Evolutionary conservation across 2,797 vertebrate genomes (phyloP), one percentile per base, ranked within the genome.

Genomic region (Tinamus major): DNA sequence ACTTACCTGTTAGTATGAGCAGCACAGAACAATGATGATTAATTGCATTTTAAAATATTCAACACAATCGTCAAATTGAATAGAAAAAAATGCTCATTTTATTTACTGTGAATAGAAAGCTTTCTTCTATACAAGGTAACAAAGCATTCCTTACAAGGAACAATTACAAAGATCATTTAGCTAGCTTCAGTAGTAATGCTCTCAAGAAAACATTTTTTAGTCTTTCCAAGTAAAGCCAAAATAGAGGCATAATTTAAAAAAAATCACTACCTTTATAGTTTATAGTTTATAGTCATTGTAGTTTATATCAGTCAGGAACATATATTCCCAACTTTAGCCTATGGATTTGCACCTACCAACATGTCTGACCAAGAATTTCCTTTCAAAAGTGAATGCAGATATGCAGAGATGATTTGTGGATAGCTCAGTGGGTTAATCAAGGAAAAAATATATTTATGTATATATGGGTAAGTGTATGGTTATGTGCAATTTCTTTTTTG

Each of bases 81-180:
- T 48, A 14, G 1, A 23, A 35, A 63, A 51, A 81, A 78, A 29
- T 3, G 9, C 0, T 53, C 1, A 33, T 70, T 67, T 65, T 69
- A 55, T 19, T 69, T 29, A 23, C 15, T 7, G 16, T 79, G 4
- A 39, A 13, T 41, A 61, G n/a, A 87, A 65, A 0, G 0, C 1
- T 56, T 75, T 77, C 31, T 81, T 71, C n/a, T 6, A 9, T 26
- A 63, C 3, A 4, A 61, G 2, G 31, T n/a, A 68, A 21, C 2
- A 29, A 8, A 51, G 8, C 2, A 27, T 29, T 13, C 13, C 23
- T 81, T 44, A 24, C 14, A 46, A 84, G 9, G 19, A 85, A 87
- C 8, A 27, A 61, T 15, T 10, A 15, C 18, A 46, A 87, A 69
- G 3, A n/a, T 0, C 29, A 27, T 24, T 78, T 64, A n/a, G 2